phyloP scores from a whole-genome alignment of 2,888 invertebrate species.

The Petrolisthes cinctipes region DNA sequence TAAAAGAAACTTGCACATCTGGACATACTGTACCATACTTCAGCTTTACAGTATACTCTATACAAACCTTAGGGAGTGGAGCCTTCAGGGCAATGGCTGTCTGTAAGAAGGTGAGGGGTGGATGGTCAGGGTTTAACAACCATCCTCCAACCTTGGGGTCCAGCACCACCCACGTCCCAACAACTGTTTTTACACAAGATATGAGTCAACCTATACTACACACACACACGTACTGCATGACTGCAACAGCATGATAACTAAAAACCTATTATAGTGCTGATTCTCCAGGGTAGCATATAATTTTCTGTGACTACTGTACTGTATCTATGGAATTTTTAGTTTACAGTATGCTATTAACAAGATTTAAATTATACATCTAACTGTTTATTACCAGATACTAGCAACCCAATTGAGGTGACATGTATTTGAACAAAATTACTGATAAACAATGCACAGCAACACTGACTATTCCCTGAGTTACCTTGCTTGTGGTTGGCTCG shows the following conservation, averaged over 20 bases:
- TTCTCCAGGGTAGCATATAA: too few relatives aligned
- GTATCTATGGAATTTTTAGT: too few relatives aligned
- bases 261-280: too few relatives aligned
- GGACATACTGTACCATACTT: not conserved
- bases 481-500: constrained; percentile 35
- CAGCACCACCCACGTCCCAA: constrained; percentile 46
- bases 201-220: too few relatives aligned
- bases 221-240: too few relatives aligned
- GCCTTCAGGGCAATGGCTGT: constrained; percentile 18
- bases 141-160: constrained; percentile 58
- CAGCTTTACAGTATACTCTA: not conserved
- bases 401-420: not conserved
- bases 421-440: not conserved
- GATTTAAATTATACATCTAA: too few relatives aligned
- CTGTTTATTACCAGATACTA: too few relatives aligned
- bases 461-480: not conserved
- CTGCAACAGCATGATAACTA: too few relatives aligned
- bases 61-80: constrained; percentile 20
- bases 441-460: not conserved
- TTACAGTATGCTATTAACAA: too few relatives aligned
- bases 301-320: too few relatives aligned
- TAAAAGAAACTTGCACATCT: not conserved
- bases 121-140: constrained; percentile 58
- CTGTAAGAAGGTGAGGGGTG: constrained; percentile 47
- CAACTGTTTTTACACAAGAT: constrained; percentile 5